These are phyloP conservation scores for Aphaenogaster ashmeadi DNA, from an alignment of 1,140 invertebrate genomes.

Conservation along the genomic window DNA sequence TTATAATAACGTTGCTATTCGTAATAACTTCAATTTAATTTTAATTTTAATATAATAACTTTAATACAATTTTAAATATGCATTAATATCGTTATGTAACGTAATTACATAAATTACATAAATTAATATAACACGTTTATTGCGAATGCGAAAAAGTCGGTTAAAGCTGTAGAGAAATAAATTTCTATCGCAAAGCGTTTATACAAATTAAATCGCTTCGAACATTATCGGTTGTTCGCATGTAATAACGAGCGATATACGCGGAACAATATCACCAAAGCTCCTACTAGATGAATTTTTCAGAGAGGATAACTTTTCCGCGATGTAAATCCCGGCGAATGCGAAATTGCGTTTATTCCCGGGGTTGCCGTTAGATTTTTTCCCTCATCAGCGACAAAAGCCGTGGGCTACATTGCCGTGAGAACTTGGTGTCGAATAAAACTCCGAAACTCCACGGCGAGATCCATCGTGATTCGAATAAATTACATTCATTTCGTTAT, in stretches of 20 bases:
- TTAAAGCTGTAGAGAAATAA: neutral
- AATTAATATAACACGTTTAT: slow-evolving; percentile 9
- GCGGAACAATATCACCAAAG: neutral
- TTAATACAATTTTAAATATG: too few relatives aligned
- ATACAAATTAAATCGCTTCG: slow-evolving; percentile 2
- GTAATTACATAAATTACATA: neutral
- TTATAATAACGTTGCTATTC: neutral
- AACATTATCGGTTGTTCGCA: neutral
- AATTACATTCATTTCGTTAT: slow-evolving; percentile 9
- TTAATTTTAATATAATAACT: neutral
- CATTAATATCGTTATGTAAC: neutral
- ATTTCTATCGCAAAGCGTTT: neutral
- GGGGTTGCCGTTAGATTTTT: slow-evolving; percentile 16
- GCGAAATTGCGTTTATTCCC: slow-evolving; percentile 50
- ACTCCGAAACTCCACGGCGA: slow-evolving; percentile 6
- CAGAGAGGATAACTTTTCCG: neutral
- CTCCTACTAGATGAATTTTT: neutral
- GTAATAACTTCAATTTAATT: neutral
- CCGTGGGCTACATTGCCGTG: neutral
- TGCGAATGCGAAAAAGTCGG: neutral
- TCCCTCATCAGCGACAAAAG: slow-evolving; percentile 43
- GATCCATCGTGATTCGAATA: slow-evolving; percentile 6
- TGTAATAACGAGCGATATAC: neutral
- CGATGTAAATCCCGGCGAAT: slow-evolving; percentile 27
- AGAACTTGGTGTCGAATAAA: neutral